Percentiles rank a stretch among this genome's conserved stretches.
These are phyloP conservation scores for Corbicula japonica DNA, from an alignment of 2,888 invertebrate species.

Conservation along the genomic window DNA sequence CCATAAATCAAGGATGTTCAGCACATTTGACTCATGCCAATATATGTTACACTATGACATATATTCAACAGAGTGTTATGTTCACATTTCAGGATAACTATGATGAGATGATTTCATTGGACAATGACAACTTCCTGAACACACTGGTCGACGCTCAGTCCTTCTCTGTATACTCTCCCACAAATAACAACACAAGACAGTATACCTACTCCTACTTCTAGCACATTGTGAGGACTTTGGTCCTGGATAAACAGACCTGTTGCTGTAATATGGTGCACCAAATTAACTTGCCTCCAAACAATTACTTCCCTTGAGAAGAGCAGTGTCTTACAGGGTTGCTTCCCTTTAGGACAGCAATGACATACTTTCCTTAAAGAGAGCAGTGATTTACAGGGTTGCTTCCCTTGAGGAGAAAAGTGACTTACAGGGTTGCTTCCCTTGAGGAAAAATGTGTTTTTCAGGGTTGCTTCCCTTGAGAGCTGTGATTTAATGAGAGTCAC, in stretches of 20 bases:
- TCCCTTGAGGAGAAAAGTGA: not conserved
- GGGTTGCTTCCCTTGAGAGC: not conserved
- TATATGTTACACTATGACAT: not conserved
- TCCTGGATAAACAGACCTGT: not conserved
- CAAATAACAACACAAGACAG: constrained; percentile 52
- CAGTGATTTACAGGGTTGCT: not conserved
- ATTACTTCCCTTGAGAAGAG: not conserved
- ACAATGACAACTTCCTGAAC: constrained; percentile 97
- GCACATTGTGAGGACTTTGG: not conserved
- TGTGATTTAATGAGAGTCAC: no score
- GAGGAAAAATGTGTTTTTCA: not conserved
- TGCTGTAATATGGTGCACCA: not conserved
- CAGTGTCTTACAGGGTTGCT: not conserved
- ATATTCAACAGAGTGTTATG: not conserved
- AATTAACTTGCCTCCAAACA: not conserved
- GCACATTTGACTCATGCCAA: no score
- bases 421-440: not conserved
- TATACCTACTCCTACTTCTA: constrained; percentile 68
- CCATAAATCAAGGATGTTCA: no score
- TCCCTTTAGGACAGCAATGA: not conserved
- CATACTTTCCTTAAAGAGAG: not conserved
- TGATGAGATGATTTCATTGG: constrained; percentile 97
- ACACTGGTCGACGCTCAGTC: constrained; percentile 96
- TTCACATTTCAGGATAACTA: constrained; percentile 93
- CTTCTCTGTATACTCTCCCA: constrained; percentile 93